Percentiles rank a stretch among this genome's conserved stretches.
These are phyloP conservation scores for Tolypeutes matacus DNA, from an alignment of 2,797 vertebrate genomes.

Conservation along the genomic window DNA sequence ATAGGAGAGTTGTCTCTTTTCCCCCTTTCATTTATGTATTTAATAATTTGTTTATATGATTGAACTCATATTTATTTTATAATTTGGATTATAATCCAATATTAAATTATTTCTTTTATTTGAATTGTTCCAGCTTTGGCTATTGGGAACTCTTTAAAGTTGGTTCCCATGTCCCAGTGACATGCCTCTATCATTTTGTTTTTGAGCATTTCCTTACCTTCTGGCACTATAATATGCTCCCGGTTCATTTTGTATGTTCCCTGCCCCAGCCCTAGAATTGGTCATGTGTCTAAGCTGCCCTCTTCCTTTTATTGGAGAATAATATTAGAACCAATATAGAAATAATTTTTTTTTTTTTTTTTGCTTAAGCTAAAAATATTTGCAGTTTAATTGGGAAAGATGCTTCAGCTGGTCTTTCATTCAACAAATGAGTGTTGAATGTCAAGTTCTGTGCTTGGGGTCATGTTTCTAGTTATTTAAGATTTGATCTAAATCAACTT, in stretches of 20 bases:
- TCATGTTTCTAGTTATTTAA: slow-evolving; percentile 67
- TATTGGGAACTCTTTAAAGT: neutral
- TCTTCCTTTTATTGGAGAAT: slow-evolving; percentile 36
- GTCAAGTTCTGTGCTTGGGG: slow-evolving; percentile 1
- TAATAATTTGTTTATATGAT: neutral
- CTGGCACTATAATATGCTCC: neutral
- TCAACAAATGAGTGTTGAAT: slow-evolving; percentile 47
- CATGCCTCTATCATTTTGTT: neutral
- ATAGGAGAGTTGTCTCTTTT: too few relatives aligned
- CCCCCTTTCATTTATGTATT: too few relatives aligned
- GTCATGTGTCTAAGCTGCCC: slow-evolving; percentile 33
- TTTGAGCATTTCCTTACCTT: neutral
- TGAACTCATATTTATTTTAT: neutral
- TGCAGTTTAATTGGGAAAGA: slow-evolving; percentile 45
- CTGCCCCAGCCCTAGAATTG: neutral
- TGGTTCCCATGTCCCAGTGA: neutral
- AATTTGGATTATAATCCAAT: neutral
- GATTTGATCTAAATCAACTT: slow-evolving; percentile 39
- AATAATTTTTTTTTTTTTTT: neutral
- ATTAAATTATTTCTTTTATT: neutral
- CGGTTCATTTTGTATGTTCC: neutral
- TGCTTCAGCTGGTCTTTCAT: slow-evolving; percentile 48
- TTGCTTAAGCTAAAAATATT: slow-evolving; percentile 44
- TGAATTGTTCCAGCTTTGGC: neutral
- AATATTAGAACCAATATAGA: slow-evolving; percentile 39